These are phyloP conservation scores for Coilia nasus DNA, from an alignment of 2,797 vertebrate species.

Conservation along the genomic window DNA sequence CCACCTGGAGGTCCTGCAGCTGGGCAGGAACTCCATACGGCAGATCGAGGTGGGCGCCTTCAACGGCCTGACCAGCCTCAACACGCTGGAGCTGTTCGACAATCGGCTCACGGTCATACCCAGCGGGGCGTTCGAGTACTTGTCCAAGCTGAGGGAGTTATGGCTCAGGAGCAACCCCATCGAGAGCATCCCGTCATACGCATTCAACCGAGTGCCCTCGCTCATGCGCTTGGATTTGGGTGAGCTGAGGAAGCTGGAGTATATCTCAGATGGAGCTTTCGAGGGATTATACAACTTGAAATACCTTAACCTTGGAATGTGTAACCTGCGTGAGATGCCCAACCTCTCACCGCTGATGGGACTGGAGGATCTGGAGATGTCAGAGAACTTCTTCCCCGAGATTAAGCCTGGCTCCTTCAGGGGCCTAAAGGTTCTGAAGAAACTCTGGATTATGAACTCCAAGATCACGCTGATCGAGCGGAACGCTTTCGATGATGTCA, in stretches of 20 bases:
- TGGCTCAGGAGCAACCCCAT: slow-evolving; percentile 98
- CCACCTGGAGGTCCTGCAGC: slow-evolving; percentile 94
- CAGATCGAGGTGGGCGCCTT: slow-evolving; percentile 98
- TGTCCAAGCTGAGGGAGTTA: slow-evolving; percentile 95
- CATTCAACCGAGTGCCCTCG: slow-evolving; percentile 96
- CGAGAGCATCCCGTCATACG: slow-evolving; percentile 96
- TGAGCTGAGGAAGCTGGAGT: slow-evolving; percentile 94
- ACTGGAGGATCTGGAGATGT: slow-evolving; percentile 96
- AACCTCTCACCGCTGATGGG: slow-evolving; percentile 88
- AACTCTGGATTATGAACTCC: slow-evolving; percentile 99
- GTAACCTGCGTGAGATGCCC: slow-evolving; percentile 93
- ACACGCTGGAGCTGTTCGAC: slow-evolving; percentile 96
- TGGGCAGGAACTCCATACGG: slow-evolving; percentile 93
- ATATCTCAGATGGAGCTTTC: slow-evolving; percentile 96
- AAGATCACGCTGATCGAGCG: slow-evolving; percentile 90
- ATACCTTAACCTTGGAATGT: slow-evolving; percentile 98
- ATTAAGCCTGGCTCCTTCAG: slow-evolving; percentile 90
- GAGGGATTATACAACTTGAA: slow-evolving; percentile 96
- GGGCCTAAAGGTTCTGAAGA: slow-evolving; percentile 89
- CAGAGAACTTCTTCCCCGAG: slow-evolving; percentile 92
- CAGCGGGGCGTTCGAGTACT: slow-evolving; percentile 96
- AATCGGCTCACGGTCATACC: slow-evolving; percentile 97
- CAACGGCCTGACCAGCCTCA: slow-evolving; percentile 95
- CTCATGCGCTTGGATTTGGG: slow-evolving; percentile 95
- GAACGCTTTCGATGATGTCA: slow-evolving; percentile 95